Conservation (phyloP, 2,113 vertebrate species). For the Lophura nycthemera region DNA sequence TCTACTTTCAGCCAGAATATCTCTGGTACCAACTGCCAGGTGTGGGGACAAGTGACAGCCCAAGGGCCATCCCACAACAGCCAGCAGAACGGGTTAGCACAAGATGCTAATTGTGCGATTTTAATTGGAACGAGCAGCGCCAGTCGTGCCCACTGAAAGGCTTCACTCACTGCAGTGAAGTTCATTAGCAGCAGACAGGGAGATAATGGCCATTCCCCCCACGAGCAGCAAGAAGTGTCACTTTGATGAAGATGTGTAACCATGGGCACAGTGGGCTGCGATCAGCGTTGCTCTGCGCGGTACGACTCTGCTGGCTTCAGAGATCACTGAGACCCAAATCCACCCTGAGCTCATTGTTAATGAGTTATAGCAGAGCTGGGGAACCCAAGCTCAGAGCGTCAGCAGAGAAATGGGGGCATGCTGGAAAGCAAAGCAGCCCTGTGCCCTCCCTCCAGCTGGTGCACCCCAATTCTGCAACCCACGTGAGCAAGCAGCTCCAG, state of each 20-base stretch:
- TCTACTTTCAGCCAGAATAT: background rate
- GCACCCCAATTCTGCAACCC: background rate
- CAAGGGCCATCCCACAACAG: accelerated
- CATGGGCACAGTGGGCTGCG: background rate
- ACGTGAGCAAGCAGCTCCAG: background rate
- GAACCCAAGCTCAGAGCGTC: background rate
- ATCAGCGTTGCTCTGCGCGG: background rate
- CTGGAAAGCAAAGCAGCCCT: background rate
- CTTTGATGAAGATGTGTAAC: background rate
- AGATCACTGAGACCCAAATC: background rate
- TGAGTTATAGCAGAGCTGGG: background rate
- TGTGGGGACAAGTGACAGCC: background rate
- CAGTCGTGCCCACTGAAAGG: background rate
- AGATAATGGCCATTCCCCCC: background rate
- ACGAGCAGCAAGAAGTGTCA: background rate
- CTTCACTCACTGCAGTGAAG: background rate
- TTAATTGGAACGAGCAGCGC: background rate
- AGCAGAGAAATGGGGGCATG: no score
- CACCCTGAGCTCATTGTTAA: background rate
- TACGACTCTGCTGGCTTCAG: background rate
- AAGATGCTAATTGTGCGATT: background rate
- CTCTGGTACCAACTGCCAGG: background rate
- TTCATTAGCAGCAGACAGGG: conserved; percentile 22
- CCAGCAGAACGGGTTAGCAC: background rate
- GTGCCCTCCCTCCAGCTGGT: background rate